Conservation (phyloP, 2,113 vertebrate genomes). For the Mus musculus region DNA sequence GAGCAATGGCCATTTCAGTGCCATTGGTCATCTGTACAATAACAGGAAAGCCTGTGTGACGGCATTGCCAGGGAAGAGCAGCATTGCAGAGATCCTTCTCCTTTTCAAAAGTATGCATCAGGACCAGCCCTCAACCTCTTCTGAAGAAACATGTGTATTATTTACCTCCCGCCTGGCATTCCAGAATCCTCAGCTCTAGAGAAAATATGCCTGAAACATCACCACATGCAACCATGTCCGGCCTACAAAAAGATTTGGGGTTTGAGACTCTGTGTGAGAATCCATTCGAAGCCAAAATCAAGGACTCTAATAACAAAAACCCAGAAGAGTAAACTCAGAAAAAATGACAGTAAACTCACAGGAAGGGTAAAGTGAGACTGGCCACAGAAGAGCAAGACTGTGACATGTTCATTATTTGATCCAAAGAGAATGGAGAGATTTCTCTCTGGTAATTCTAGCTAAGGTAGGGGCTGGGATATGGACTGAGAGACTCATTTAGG, state of each 20-base stretch:
- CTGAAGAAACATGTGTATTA: not conserved
- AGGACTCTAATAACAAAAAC: not conserved
- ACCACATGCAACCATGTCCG: not conserved
- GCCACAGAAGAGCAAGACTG: too few species aligned
- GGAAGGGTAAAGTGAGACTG: not conserved
- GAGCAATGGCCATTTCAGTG: not conserved
- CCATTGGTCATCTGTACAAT: not conserved
- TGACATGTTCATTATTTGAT: not conserved
- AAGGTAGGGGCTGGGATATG: rapidly evolving
- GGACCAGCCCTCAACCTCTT: not conserved
- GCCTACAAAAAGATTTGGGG: not conserved
- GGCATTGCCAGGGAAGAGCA: not conserved
- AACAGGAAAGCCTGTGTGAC: not conserved
- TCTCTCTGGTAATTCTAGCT: not conserved
- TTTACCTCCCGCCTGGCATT: not conserved
- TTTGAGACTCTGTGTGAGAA: not conserved
- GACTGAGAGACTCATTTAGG: not conserved
- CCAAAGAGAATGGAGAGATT: not conserved
- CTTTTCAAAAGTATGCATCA: not conserved
- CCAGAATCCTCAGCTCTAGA: not conserved
- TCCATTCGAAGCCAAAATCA: not conserved
- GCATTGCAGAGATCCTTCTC: rapidly evolving
- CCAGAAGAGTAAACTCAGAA: not conserved
- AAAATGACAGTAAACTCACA: not conserved
- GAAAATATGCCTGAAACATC: not conserved